Conservation (phyloP, 53 echinoderm and acorn worm genomes). For the Temnopleurus reevesii region DNA sequence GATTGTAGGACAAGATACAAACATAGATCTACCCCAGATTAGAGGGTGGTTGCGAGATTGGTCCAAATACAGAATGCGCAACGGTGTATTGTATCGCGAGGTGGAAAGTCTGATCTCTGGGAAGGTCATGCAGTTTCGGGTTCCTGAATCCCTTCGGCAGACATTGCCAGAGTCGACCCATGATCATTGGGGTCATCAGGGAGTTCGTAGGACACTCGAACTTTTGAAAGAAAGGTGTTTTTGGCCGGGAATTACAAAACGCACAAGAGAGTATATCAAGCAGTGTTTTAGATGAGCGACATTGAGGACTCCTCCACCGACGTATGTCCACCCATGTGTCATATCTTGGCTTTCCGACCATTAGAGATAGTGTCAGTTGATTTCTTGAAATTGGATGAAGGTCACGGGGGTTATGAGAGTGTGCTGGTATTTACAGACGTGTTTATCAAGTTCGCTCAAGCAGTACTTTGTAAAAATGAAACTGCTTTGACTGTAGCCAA, state of each 20-base stretch:
- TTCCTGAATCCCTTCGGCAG: constrained; percentile 13
- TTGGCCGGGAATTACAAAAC: constrained; percentile 34
- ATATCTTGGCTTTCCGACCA: constrained; percentile 43
- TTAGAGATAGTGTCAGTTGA: constrained; percentile 42
- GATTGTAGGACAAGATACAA: background rate
- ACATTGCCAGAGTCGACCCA: constrained; percentile 14
- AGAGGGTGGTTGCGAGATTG: constrained; percentile 45
- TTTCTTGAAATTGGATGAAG: constrained; percentile 51
- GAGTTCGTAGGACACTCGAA: constrained; percentile 30
- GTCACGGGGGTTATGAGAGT: constrained; percentile 2
- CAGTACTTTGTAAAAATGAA: constrained; percentile 39
- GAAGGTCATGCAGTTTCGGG: constrained; percentile 35
- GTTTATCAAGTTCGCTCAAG: constrained; percentile 46
- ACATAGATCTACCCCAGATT: background rate
- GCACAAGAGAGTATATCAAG: constrained; percentile 15
- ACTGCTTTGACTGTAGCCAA: constrained; percentile 33
- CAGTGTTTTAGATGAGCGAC: constrained; percentile 49
- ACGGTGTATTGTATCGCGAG: constrained; percentile 49
- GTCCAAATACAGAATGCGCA: background rate
- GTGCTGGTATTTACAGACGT: constrained; percentile 48
- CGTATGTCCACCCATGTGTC: constrained; percentile 8
- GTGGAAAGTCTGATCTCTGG: constrained; percentile 21
- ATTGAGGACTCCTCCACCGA: constrained; percentile 14
- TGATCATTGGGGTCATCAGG: constrained; percentile 64
- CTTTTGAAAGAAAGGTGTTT: constrained; percentile 28